phyloP scores from a whole-genome alignment of 2,888 invertebrate species.

The Lapara coniferarum region DNA sequence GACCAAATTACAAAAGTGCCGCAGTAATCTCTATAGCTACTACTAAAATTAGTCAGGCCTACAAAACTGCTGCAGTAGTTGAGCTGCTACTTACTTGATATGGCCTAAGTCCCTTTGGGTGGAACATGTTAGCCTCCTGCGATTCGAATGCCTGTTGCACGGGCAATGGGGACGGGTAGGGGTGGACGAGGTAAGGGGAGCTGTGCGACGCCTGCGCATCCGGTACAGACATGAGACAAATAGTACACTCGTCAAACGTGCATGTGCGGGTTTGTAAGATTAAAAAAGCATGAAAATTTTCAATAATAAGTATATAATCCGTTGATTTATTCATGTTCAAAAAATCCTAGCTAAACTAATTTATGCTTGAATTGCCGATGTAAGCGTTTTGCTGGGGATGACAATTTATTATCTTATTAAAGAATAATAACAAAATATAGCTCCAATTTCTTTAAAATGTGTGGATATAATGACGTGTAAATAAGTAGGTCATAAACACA shows the following conservation, averaged over 20 bases:
- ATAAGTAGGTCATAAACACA: no score
- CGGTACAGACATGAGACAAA: conserved; percentile 80
- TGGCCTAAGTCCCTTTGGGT: conserved; percentile 85
- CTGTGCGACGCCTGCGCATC: conserved; percentile 83
- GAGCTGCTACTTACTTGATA: conserved; percentile 75
- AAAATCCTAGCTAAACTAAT: no score
- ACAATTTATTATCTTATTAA: no score
- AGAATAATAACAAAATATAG: no score
- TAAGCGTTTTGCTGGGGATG: no score
- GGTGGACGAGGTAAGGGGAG: conserved; percentile 90
- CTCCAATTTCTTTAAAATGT: no score
- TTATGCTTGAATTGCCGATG: no score
- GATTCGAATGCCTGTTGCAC: conserved; percentile 86
- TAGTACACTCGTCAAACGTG: conserved; percentile 55
- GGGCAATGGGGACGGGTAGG: conserved; percentile 84
- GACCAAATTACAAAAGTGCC: no score
- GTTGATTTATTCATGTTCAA: no score
- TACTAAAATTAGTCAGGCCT: not conserved
- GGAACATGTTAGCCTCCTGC: conserved; percentile 83
- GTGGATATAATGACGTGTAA: no score
- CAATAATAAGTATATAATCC: no score
- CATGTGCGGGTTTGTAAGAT: not conserved
- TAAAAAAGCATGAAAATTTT: not conserved
- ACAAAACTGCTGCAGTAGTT: not conserved
- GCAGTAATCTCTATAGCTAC: no score